Base-by-base conservation (phyloP, 1,140 invertebrate genomes). In the Magallana angulata region DNA sequence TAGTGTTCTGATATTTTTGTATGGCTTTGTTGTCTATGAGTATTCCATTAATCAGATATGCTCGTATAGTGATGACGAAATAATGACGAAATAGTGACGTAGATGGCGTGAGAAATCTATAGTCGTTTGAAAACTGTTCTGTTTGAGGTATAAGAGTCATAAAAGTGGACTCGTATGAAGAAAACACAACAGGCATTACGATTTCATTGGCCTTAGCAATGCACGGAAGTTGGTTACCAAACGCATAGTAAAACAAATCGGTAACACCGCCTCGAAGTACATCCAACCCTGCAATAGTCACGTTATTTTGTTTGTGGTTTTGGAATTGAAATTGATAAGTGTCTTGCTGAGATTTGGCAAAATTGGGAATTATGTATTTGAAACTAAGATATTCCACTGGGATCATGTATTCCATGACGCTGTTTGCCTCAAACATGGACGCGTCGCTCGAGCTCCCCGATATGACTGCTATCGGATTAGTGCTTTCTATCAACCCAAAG, bases 321-420 rank as follows among this genome's bases (percentile, higher is more conserved):
- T 76, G 68, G 30, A 76, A 76, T 76, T 76, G 68, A 76, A 76
- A 76, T 76, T 76, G 68, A 30, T 76, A 76, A 36, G 68, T 76
- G 30, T 76, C 68, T 24, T 76, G 68, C 4, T 30, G 18, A 11
- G 68, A 76, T 30, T 76, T 24, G 8, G 68, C 68, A 76, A 76
- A 76, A 30, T 76, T 76, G 24, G 68, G 68, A 30, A 76, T 76
- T 8, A 76, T 76, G 11, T 76, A 76, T 76, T 76, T 76, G 30
- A 76, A 76, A 30, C 36, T 24, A 12, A 76, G 36, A 76, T 76
- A 30, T 30, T 76, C 36, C 18, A 30, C 68, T 30, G 68, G 68
- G 5, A 76, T 48, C 68, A 76, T 76, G 14, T 76, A 76, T 30
- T 76, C 68, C 68, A 76, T 76, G 24, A 36, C 68, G 14, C 68